Base-by-base conservation (phyloP, 2,113 vertebrate species). In the Panthera tigris region DNA sequence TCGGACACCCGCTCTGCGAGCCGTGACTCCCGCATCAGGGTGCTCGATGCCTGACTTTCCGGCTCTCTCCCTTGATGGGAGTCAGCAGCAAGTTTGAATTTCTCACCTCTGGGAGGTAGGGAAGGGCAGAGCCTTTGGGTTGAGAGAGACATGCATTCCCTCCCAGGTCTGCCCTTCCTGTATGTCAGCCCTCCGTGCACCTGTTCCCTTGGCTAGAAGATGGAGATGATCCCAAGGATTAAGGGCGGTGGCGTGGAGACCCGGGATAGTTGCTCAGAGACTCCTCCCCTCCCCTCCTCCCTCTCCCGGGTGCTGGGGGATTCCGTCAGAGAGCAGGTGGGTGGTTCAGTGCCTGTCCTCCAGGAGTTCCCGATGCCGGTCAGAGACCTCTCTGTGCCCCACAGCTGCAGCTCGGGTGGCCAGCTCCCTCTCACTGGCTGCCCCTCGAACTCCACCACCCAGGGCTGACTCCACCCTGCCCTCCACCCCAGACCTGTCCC, bases 271-370 rank as follows among this genome's bases (percentile, higher is more conserved):
- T 33, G 63, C 66, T 33, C 19, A 4, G 52, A 21, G 27, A 23
- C 61, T 0, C 0, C 11, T 9, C 4, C 0, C 19, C 25, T 39
- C 6, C 36, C 7, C 7, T 23, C n/a, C n/a, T 69, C 12, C 31
- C 48, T 84, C 25, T 69, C 68, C 95, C 31, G 16, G 66, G 55
- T 36, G 55, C n/a, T 27, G 39, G 39, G 19, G 48, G 33, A 61
- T 69, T 18, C 14, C 25, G 39, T 50, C 25, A 10, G 18, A 69
- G 48, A 61, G 31, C 1, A 5, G 66, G 73, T 8, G 29, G 33
- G 18, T 19, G 31, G 14, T 39, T 23, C 45, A 23, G 39, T 16
- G 36, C 31, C 68, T 10, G 29, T 50, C 69, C 18, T 18, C 36
- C 7, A 8, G 31, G 66, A 82, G 39, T 41, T 68, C 36, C 39